Conservation (phyloP, 2,888 invertebrate species). For the Apamea epomidion region DNA sequence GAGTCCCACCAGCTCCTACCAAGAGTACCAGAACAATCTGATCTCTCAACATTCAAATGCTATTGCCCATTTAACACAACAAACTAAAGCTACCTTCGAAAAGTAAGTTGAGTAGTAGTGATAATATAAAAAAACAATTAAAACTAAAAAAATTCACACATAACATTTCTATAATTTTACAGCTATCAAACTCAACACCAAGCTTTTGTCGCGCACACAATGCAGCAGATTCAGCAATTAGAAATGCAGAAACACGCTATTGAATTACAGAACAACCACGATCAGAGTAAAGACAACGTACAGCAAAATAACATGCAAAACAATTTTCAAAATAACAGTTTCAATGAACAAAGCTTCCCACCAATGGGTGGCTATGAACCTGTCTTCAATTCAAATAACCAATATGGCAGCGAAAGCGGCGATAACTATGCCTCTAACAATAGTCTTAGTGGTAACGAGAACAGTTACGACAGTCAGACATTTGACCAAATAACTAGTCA, state of each 20-base stretch:
- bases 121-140: not conserved
- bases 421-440: slow-evolving; percentile 86
- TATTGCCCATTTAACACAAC: slow-evolving; percentile 94
- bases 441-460: slow-evolving; percentile 88
- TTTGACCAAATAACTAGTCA: slow-evolving; percentile 84
- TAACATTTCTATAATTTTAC: slow-evolving; percentile 63
- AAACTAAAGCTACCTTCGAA: slow-evolving; percentile 96
- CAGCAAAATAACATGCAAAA: slow-evolving; percentile 77
- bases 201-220: slow-evolving; percentile 97
- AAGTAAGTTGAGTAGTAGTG: slow-evolving; percentile 84
- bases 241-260: slow-evolving; percentile 94
- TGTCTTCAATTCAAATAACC: slow-evolving; percentile 79
- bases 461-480: slow-evolving; percentile 86
- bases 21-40: slow-evolving; percentile 96
- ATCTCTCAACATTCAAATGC: slow-evolving; percentile 95
- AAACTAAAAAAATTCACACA: not conserved
- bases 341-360: slow-evolving; percentile 81
- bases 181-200: slow-evolving; percentile 98
- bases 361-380: slow-evolving; percentile 81
- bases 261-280: slow-evolving; percentile 88
- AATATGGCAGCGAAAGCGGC: slow-evolving; percentile 84
- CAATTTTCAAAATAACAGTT: slow-evolving; percentile 81
- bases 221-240: slow-evolving; percentile 96
- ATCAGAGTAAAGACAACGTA: slow-evolving; percentile 78
- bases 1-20: slow-evolving; percentile 96